These are phyloP conservation scores for Saccostrea echinata DNA, from an alignment of 1,140 invertebrate genomes.

Conservation along the genomic window DNA sequence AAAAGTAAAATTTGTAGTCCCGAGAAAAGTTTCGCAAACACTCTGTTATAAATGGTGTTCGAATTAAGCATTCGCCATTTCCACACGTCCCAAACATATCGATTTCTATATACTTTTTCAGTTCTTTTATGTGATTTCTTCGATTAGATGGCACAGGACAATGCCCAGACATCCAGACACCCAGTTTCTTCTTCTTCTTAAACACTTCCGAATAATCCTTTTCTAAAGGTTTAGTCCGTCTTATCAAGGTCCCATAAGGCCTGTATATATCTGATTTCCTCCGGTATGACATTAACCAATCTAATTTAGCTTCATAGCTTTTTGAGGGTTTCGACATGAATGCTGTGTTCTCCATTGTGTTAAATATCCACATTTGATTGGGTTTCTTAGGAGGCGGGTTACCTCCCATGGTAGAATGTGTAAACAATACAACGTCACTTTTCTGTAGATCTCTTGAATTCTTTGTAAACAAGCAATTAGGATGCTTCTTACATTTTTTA, in stretches of 20 bases:
- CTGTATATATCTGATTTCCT: background rate
- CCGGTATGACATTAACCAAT: background rate
- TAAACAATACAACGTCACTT: background rate
- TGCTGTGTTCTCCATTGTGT: background rate
- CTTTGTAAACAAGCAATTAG: background rate
- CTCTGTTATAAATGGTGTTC: background rate
- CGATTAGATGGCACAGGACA: background rate
- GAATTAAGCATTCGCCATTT: background rate
- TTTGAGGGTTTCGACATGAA: background rate
- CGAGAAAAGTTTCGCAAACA: background rate
- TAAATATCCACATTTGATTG: background rate
- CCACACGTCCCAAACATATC: background rate
- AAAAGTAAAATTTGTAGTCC: slow-evolving; percentile 1
- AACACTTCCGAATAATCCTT: background rate
- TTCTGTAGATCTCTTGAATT: background rate
- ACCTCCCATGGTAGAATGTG: background rate
- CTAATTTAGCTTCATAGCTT: background rate
- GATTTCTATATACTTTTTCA: background rate
- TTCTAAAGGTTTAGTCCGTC: background rate
- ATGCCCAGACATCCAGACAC: background rate
- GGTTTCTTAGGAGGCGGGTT: background rate
- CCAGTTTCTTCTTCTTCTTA: background rate
- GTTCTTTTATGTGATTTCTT: background rate
- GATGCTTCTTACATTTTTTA: background rate
- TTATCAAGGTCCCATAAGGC: background rate